Evolutionary conservation across 2,888 invertebrate genomes (phyloP).

Genomic region (Patella ulyssiponensis): DNA sequence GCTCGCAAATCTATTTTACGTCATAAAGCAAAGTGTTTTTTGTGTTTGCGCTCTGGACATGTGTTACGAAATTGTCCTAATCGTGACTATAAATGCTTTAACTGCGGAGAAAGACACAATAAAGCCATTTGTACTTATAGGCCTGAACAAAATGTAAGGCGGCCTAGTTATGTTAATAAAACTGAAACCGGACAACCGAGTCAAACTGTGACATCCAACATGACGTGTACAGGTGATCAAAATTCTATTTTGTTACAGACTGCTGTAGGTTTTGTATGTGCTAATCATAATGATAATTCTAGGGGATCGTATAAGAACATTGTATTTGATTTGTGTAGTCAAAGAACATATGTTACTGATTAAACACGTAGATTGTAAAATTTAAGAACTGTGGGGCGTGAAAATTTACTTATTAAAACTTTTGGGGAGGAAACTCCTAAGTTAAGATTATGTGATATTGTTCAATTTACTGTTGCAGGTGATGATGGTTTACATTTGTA

Average conservation of each 20-base stretch:
- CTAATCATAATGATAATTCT: not conserved
- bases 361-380: not conserved
- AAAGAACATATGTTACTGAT: not conserved
- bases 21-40: not conserved
- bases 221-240: not conserved
- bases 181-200: not conserved
- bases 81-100: constrained; percentile 1
- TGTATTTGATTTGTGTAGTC: constrained; percentile 2
- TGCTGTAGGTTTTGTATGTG: not conserved
- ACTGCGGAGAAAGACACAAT: not conserved
- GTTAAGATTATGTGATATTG: not conserved
- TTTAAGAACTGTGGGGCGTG: not conserved
- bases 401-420: not conserved
- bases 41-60: constrained; percentile 1
- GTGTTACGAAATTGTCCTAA: constrained; percentile 1
- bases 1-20: not conserved
- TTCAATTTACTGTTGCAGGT: not conserved
- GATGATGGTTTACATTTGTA: not conserved
- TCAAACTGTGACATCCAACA: constrained; percentile 12
- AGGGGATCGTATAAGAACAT: not conserved
- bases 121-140: not conserved
- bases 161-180: not conserved
- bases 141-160: not conserved
- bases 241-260: constrained; percentile 6
- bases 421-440: not conserved